Evolutionary conservation across 2,797 vertebrate genomes (phyloP).

Genomic region (Calcarius lapponicus): DNA sequence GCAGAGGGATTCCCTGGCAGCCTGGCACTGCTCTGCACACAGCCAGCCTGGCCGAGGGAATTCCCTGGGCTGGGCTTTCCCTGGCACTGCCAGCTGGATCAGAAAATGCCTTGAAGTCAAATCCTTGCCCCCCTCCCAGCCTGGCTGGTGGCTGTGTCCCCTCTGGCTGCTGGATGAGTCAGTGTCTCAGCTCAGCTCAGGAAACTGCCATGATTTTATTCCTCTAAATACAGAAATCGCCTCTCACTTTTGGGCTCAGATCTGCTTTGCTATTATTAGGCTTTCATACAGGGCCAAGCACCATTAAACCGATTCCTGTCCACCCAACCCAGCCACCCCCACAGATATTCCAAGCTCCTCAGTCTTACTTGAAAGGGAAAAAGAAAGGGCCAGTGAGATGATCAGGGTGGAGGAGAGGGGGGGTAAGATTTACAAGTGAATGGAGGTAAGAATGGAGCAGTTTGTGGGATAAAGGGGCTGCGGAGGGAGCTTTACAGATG

Average conservation of each 20-base stretch:
- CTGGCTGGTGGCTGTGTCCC: slow-evolving; percentile 11
- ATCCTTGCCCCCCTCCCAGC: slow-evolving; percentile 5
- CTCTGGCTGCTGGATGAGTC: slow-evolving; percentile 35
- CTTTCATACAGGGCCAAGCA: slow-evolving; percentile 27
- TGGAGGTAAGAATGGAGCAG: slow-evolving; percentile 87
- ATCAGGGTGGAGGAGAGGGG: slow-evolving; percentile 52
- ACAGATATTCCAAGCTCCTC: slow-evolving; percentile 57
- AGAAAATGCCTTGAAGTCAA: slow-evolving; percentile 6
- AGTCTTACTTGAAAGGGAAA: slow-evolving; percentile 69
- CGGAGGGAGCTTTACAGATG: slow-evolving; percentile 90
- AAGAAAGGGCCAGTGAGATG: slow-evolving; percentile 73
- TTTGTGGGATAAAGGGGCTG: slow-evolving; percentile 85
- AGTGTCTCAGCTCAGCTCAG: not conserved
- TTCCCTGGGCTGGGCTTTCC: slow-evolving; percentile 39
- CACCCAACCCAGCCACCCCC: slow-evolving; percentile 59
- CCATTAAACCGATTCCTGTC: slow-evolving; percentile 46
- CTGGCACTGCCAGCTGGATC: slow-evolving; percentile 55
- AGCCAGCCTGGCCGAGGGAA: slow-evolving; percentile 39
- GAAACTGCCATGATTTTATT: slow-evolving; percentile 11
- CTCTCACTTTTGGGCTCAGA: slow-evolving; percentile 19
- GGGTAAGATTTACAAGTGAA: slow-evolving; percentile 89
- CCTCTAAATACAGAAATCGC: slow-evolving; percentile 1
- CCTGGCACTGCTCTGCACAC: not conserved
- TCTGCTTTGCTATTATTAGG: slow-evolving; percentile 50
- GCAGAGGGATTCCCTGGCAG: slow-evolving; percentile 46